A percentile compares a stretch with the other conserved stretches of the same genome.
Evolutionary conservation across 2,113 vertebrate species (phyloP).

Genomic region (Pao palembangensis): DNA sequence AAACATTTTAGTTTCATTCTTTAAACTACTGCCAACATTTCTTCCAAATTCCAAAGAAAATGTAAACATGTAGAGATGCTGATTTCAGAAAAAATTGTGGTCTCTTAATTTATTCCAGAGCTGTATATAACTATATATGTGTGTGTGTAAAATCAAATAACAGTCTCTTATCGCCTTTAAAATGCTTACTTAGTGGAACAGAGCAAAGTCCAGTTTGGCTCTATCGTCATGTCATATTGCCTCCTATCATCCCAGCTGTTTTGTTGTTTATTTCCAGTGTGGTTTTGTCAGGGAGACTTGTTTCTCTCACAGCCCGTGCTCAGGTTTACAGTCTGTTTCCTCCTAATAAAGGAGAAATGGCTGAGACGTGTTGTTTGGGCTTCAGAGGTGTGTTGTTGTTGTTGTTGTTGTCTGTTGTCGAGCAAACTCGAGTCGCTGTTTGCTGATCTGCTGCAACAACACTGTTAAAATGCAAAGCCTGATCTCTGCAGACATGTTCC

Average conservation of each 20-base stretch:
- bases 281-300: background rate
- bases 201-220: constrained; percentile 38
- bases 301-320: background rate
- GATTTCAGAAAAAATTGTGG: too few relatives aligned
- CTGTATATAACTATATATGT: too few relatives aligned
- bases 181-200: constrained; percentile 27
- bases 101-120: too few relatives aligned
- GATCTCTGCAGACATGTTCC: too few relatives aligned
- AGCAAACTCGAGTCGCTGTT: background rate
- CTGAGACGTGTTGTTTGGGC: background rate
- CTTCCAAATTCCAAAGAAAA: too few relatives aligned
- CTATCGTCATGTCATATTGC: background rate
- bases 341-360: background rate
- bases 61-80: too few relatives aligned
- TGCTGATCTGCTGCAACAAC: too few relatives aligned
- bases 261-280: background rate
- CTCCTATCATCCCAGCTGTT: background rate
- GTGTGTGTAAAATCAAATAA: too few relatives aligned
- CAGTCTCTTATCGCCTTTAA: constrained; percentile 17
- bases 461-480: too few relatives aligned
- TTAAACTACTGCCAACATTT: too few relatives aligned
- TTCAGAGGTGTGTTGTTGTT: background rate
- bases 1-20: too few relatives aligned
- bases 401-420: too few relatives aligned
- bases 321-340: background rate